Percentiles rank a stretch among this genome's conserved stretches.
Evolutionary conservation across 2,797 vertebrate species (phyloP).

Genomic region (Miichthys miiuy): DNA sequence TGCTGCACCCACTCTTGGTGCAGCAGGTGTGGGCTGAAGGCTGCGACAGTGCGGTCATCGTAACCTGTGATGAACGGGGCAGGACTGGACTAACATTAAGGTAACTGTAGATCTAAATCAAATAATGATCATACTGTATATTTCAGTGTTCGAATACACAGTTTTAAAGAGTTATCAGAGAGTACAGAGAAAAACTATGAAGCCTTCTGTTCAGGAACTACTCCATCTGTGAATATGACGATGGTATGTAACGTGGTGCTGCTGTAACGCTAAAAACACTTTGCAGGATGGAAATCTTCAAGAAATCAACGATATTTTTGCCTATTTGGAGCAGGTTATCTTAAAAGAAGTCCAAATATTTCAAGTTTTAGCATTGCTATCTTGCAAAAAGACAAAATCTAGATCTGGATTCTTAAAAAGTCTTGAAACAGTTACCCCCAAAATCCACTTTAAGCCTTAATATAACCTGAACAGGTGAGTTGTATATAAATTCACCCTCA

Average conservation of each 20-base stretch:
- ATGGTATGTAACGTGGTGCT: background rate
- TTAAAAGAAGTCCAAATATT: background rate
- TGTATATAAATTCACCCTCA: too few relatives aligned
- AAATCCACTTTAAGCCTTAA: too few relatives aligned
- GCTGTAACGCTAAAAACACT: background rate
- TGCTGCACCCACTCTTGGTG: conserved; percentile 48
- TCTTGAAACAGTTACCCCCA: background rate
- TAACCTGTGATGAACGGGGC: conserved; percentile 19
- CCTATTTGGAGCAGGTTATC: background rate
- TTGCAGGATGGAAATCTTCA: too few relatives aligned
- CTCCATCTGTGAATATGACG: background rate
- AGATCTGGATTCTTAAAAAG: background rate
- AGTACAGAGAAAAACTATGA: background rate
- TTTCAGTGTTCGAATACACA: background rate
- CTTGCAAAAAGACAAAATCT: background rate
- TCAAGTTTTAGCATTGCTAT: too few relatives aligned
- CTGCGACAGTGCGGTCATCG: conserved; percentile 31
- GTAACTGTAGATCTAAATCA: background rate
- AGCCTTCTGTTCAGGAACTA: background rate
- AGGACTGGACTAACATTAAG: conserved; percentile 1
- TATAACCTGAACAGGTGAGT: too few relatives aligned
- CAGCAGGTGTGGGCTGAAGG: conserved; percentile 70
- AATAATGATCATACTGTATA: background rate
- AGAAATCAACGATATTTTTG: background rate
- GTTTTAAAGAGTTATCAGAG: background rate